phyloP scores from a whole-genome alignment of 2,113 vertebrate species.

The Dicentrarchus labrax region DNA sequence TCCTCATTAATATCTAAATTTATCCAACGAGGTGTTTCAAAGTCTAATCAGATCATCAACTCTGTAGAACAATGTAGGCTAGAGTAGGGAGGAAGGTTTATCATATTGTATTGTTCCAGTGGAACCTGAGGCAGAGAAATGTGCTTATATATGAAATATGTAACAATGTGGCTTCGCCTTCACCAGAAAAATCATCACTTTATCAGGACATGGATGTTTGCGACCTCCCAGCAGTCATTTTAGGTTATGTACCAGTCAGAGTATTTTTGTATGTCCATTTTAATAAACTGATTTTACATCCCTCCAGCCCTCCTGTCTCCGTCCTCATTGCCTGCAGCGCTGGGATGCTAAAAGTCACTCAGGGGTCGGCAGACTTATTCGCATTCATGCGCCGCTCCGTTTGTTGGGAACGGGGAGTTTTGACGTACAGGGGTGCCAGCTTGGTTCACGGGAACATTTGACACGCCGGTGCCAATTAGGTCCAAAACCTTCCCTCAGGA shows the following conservation, averaged over 20 bases:
- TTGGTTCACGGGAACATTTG: conserved; percentile 67
- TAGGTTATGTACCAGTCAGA: not conserved
- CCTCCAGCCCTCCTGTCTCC: conserved; percentile 17
- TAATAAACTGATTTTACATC: conserved; percentile 38
- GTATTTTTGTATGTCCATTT: conserved; percentile 14
- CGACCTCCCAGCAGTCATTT: not conserved
- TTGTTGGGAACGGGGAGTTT: conserved; percentile 48
- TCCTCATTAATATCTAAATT: conserved; percentile 69
- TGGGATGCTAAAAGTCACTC: conserved; percentile 64
- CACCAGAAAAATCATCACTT: conserved; percentile 11
- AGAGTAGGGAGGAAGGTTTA: not conserved
- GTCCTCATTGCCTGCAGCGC: conserved; percentile 36
- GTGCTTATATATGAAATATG: not conserved
- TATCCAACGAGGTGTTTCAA: conserved; percentile 57
- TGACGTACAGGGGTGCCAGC: conserved; percentile 52
- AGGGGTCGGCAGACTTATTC: conserved; percentile 61
- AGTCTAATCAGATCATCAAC: conserved; percentile 40
- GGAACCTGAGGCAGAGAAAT: not conserved
- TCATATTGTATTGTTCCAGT: not conserved
- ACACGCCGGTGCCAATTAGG: conserved; percentile 79
- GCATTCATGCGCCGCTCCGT: conserved; percentile 49
- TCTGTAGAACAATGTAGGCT: not conserved
- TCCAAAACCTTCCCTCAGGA: conserved; percentile 63
- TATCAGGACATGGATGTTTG: conserved; percentile 21
- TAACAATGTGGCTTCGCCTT: not conserved